Base-by-base conservation (phyloP, 23 tunicate genomes). In the Styela clava region DNA sequence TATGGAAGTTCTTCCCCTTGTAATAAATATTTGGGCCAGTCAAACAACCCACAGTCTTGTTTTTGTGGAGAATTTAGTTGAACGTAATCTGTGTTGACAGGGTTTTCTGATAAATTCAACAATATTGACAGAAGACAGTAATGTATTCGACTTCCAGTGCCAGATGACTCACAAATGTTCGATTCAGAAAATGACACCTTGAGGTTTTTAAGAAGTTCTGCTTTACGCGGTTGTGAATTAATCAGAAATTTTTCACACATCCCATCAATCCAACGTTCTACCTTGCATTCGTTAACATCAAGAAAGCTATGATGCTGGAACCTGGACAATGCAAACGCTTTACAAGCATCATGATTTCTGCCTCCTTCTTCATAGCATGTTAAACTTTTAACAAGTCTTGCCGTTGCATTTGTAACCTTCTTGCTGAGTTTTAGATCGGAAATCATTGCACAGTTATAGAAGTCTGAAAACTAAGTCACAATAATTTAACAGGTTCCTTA, bases 1-100 rank as follows among this genome's bases (percentile, higher is more conserved):
- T 76, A 52, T 23, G 65, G 81, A 7, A 69, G n/a, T 63, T 93
- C 98, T 81, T 85, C 89, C 1, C 98, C 98, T 25, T 93, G 89
- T 61, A 87, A 52, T 25, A 93, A 82, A 74, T 87, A 88, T 28
- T 79, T 70, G 0, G 76, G 27, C 98, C 98, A 93, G 78, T 93
- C 85, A 84, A 88, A 76, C 0, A 87, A 83, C 34, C 31, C 71
- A 24, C 61, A 20, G 3, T 35, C 37, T 1, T 3, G 16, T 19
- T 24, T 52, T n/a, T 24, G 26, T 21, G n/a, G 62, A 37, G 21
- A 52, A n/a, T 22, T 20, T 30, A 77, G 71, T 76, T 69, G 24
- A 35, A 61, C 30, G 35, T 88, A 93, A 26, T 30, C 71, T 16
- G 16, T 29, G 32, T 81, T 51, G 16, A 93, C 34, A 28, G 98